Conservation (phyloP, 2,113 vertebrate genomes). For the Ochotona curzoniae region DNA sequence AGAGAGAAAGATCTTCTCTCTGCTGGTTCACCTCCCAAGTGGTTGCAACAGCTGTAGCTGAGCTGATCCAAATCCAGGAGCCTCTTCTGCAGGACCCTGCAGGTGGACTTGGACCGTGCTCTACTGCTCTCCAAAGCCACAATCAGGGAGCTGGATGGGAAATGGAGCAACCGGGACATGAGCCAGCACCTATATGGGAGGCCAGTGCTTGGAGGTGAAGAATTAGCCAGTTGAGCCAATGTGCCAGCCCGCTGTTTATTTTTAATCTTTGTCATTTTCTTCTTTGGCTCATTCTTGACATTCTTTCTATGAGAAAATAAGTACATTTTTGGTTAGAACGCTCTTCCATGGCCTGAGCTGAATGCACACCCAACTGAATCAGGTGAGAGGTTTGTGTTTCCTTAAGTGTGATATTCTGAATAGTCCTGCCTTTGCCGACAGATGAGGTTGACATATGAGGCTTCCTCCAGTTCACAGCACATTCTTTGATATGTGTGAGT, state of each 20-base stretch:
- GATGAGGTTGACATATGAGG: background rate
- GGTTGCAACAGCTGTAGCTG: too few species aligned
- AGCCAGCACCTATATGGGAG: too few species aligned
- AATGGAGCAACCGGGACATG: too few species aligned
- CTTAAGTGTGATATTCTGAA: background rate
- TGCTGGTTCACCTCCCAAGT: background rate
- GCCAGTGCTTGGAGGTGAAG: too few species aligned
- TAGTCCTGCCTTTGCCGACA: background rate
- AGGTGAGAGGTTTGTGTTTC: background rate
- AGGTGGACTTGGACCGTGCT: too few species aligned
- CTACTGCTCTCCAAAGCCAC: too few species aligned
- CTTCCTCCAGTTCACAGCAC: background rate
- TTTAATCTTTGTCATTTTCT: background rate
- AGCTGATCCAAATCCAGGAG: too few species aligned
- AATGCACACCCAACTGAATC: background rate
- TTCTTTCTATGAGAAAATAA: constrained; percentile 28
- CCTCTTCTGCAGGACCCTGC: too few species aligned
- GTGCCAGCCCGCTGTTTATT: background rate
- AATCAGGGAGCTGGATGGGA: too few species aligned
- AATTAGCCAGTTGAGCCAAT: too few species aligned
- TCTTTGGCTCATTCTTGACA: background rate
- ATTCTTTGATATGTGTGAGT: background rate
- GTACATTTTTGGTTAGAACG: background rate
- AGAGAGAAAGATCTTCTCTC: too few species aligned
- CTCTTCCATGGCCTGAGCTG: background rate